A percentile compares a stretch with the other conserved stretches of the same genome.
Evolutionary conservation across 2,888 invertebrate genomes (phyloP).

Genomic region (Stenichneumon culpator): DNA sequence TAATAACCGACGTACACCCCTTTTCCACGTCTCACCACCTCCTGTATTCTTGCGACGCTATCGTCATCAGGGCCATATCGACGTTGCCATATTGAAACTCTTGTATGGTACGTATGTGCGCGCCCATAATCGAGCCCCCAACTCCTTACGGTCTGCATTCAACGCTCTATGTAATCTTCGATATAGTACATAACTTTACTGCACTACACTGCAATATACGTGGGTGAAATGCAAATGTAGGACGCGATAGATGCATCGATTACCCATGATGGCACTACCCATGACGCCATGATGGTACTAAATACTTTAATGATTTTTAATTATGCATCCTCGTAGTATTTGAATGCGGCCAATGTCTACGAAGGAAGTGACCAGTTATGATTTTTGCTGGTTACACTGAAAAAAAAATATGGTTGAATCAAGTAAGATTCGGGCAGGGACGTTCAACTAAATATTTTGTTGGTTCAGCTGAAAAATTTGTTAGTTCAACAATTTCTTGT

Average conservation of each 20-base stretch:
- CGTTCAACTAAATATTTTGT: no score
- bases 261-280: slow-evolving; percentile 2
- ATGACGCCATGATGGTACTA: no score
- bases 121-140: slow-evolving; percentile 33
- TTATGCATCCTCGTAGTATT: no score
- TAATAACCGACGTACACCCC: slow-evolving; percentile 25
- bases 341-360: no score
- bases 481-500: no score
- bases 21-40: not conserved
- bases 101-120: slow-evolving; percentile 27
- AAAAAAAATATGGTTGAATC: no score
- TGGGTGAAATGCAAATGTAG: not conserved
- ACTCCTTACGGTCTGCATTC: slow-evolving; percentile 6
- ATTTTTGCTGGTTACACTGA: no score
- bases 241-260: slow-evolving; percentile 31
- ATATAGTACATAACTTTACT: not conserved
- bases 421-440: no score
- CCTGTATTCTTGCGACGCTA: not conserved
- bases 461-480: no score
- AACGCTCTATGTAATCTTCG: not conserved
- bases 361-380: no score
- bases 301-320: no score
- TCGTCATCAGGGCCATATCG: slow-evolving; percentile 24
- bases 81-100: slow-evolving; percentile 34
- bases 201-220: not conserved